These are phyloP conservation scores for Noctuana brunneofusca DNA, from an alignment of 2,888 invertebrate species.

Conservation along the genomic window DNA sequence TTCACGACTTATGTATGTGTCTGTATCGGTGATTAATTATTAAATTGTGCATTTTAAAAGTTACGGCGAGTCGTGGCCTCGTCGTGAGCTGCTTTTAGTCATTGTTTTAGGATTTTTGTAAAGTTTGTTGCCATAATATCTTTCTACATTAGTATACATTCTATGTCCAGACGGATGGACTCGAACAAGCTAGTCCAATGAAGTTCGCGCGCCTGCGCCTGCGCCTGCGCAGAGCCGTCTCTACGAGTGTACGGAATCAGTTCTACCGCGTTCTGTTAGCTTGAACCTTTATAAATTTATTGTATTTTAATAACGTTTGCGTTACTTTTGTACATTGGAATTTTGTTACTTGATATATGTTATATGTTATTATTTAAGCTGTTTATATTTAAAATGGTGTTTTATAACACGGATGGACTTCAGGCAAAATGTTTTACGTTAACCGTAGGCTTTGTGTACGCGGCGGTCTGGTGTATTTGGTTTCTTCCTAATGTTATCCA, in stretches of 20 bases:
- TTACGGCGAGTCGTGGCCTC: slow-evolving; percentile 72
- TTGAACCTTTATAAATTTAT: slow-evolving; percentile 71
- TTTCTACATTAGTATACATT: slow-evolving; percentile 81
- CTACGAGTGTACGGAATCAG: slow-evolving; percentile 43
- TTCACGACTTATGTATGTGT: slow-evolving; percentile 82
- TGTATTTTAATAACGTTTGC: slow-evolving; percentile 73
- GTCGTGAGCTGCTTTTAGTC: slow-evolving; percentile 80
- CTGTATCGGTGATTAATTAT: slow-evolving; percentile 82
- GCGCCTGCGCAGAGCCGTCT: slow-evolving; percentile 10
- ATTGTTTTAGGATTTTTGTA: slow-evolving; percentile 83
- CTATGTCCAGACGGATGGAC: slow-evolving; percentile 77
- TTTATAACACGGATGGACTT: slow-evolving; percentile 75
- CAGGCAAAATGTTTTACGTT: slow-evolving; percentile 72
- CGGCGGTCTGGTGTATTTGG: slow-evolving; percentile 75
- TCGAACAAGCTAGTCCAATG: slow-evolving; percentile 81
- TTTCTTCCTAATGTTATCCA: slow-evolving; percentile 73
- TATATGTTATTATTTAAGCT: slow-evolving; percentile 80
- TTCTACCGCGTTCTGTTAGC: slow-evolving; percentile 72
- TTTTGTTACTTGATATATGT: slow-evolving; percentile 72
- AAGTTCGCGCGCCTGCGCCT: slow-evolving; percentile 58
- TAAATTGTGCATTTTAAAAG: slow-evolving; percentile 82
- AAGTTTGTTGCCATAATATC: slow-evolving; percentile 83
- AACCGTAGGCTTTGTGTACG: slow-evolving; percentile 74
- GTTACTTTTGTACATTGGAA: slow-evolving; percentile 81
- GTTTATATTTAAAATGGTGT: slow-evolving; percentile 77